Evolutionary conservation across 35 echinoderm and acorn worm genomes (phyloP).

Genomic region (Anneissia japonica): DNA sequence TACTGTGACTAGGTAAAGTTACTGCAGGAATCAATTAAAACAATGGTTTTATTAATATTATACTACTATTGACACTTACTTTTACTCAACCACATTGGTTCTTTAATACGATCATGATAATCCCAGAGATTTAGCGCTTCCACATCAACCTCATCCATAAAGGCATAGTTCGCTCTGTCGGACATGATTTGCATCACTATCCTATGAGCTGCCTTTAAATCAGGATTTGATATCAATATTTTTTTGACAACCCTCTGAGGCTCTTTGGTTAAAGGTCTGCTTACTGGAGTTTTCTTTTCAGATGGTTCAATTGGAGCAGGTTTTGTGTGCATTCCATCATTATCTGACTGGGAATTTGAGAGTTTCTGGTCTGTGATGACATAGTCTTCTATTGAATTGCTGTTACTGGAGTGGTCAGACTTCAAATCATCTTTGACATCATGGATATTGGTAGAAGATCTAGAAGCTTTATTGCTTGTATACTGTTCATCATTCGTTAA

Average conservation of each 20-base stretch:
- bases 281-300: neutral
- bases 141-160: constrained; percentile 50
- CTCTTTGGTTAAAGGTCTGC: neutral
- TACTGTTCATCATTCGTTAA: neutral
- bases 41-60: too few species aligned
- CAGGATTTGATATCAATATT: neutral
- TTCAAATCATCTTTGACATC: too few species aligned
- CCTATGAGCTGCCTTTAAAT: neutral
- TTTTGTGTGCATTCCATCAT: neutral
- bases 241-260: neutral
- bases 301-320: neutral
- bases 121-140: constrained; percentile 40
- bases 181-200: neutral
- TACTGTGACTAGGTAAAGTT: too few species aligned
- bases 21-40: too few species aligned
- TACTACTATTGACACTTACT: too few species aligned
- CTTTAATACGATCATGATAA: constrained; percentile 59
- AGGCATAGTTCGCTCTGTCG: constrained; percentile 8
- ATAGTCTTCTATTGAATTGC: too few species aligned
- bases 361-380: neutral
- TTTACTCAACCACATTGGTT: constrained; percentile 65
- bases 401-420: neutral
- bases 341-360: neutral
- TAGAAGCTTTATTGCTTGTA: neutral
- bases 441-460: neutral